Percentiles rank a stretch among this genome's conserved stretches.
These are phyloP conservation scores for Zoanthus gigantus DNA, from an alignment of 92 coral and sea anemone species.

Conservation along the genomic window DNA sequence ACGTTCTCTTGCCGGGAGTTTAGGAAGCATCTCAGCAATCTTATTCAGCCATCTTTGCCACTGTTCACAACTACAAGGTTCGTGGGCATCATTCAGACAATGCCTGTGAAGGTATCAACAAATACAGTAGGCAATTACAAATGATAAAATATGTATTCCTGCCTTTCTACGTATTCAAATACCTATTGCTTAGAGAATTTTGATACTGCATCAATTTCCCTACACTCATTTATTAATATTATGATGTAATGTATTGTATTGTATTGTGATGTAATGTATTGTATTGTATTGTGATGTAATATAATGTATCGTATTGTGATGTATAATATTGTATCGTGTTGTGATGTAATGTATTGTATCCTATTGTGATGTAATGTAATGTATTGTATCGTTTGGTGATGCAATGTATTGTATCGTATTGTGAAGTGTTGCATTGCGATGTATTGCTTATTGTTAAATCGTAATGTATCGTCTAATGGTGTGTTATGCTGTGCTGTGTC, in stretches of 20 bases:
- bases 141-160: background rate
- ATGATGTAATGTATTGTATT: too few relatives aligned
- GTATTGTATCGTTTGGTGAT: background rate
- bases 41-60: conserved; percentile 91
- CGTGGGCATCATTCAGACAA: conserved; percentile 90
- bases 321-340: too few relatives aligned
- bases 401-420: background rate
- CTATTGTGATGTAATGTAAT: background rate
- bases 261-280: too few relatives aligned
- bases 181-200: background rate
- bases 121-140: too few relatives aligned
- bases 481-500: too few relatives aligned
- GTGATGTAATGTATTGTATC: too few relatives aligned
- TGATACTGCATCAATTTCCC: too few relatives aligned
- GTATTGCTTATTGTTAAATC: too few relatives aligned
- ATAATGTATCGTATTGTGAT: too few relatives aligned
- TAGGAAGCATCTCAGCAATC: conserved; percentile 93
- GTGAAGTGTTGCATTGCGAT: background rate
- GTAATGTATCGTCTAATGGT: too few relatives aligned
- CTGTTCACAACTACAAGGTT: conserved; percentile 90
- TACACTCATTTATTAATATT: too few relatives aligned
- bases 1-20: conserved; percentile 82
- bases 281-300: too few relatives aligned
- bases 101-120: conserved; percentile 62
- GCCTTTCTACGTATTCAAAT: background rate